Base-by-base conservation (phyloP, 2,888 invertebrate species). In the Polydrusus cervinus region DNA sequence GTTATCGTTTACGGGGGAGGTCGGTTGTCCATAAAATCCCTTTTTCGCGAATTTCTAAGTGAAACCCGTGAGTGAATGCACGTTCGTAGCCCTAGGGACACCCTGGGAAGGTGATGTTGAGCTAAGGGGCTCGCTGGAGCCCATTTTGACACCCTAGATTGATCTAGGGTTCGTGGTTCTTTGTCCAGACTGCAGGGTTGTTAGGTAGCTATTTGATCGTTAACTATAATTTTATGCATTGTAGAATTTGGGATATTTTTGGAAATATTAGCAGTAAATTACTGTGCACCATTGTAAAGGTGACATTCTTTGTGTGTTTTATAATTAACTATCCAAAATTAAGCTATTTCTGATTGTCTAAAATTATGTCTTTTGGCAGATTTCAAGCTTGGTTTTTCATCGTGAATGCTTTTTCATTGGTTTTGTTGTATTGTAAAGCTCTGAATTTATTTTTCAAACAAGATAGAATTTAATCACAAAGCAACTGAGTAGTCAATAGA, bases 1-100 rank as follows among this genome's bases (percentile, higher is more conserved):
- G 93, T 93, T 92, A 91, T 92, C 91, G 90, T 90, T 90, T 89
- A 91, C 91, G 91, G 91, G 91, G 89, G 89, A 90, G 89, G 88
- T 84, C 84, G 68, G 57, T 38, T 30, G 14, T 45, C 55, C 84
- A 81, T 82, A 83, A 81, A 81, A 82, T 83, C 82, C 83, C 81
- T 81, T 82, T 74, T 81, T 81, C 80, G 77, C 75, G 77, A 80
- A 81, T 80, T 81, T 82, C 78, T 84, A 83, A 83, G 82, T 83
- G 83, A 83, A 84, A 83, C 79, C 75, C 78, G 61, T 62, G 74
- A 75, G 78, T 78, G 79, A 69, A 68, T 78, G 78, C 68, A 73
- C 74, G 76, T 77, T 72, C 75, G 73, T 71, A 74, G 75, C 65
- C 49, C 64, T 71, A 72, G 73, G 78, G 72, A 78, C 57, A 70